Evolutionary conservation across 1,140 invertebrate species (phyloP).

Genomic region (Bombus ignitus): DNA sequence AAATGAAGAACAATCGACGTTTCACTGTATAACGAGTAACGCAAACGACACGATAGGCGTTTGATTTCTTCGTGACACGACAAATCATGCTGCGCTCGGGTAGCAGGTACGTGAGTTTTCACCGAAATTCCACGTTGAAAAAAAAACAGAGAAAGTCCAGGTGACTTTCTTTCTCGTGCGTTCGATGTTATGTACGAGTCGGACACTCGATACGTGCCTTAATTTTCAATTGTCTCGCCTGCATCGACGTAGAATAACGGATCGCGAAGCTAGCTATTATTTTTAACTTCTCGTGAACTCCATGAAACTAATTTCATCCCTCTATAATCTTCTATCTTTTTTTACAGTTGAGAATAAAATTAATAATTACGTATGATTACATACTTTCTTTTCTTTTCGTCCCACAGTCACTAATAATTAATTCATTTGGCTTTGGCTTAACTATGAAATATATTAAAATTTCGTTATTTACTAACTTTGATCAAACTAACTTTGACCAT

Average conservation of each 20-base stretch:
- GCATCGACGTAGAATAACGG: neutral
- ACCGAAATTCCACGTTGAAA: slow-evolving; percentile 55
- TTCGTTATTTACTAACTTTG: neutral
- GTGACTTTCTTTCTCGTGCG: slow-evolving; percentile 55
- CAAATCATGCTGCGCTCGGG: neutral
- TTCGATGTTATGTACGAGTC: slow-evolving; percentile 41
- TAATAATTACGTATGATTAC: no score
- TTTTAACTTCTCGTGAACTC: neutral
- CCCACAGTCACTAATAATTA: neutral
- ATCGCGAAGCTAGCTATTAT: neutral
- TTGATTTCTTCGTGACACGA: slow-evolving; percentile 1
- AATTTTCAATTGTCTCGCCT: slow-evolving; percentile 55
- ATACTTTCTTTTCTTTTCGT: neutral
- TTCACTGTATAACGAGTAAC: neutral
- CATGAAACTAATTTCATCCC: neutral
- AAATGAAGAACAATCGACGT: neutral
- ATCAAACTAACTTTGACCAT: no score
- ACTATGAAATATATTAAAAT: neutral
- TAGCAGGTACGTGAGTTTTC: slow-evolving; percentile 45
- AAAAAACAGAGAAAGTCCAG: slow-evolving; percentile 57
- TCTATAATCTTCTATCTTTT: neutral
- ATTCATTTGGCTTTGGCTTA: neutral
- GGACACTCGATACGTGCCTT: slow-evolving; percentile 57
- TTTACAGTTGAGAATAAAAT: neutral
- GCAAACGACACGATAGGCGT: neutral